Evolutionary conservation across 2,888 invertebrate species (phyloP).

Genomic region (Chesias legatella): DNA sequence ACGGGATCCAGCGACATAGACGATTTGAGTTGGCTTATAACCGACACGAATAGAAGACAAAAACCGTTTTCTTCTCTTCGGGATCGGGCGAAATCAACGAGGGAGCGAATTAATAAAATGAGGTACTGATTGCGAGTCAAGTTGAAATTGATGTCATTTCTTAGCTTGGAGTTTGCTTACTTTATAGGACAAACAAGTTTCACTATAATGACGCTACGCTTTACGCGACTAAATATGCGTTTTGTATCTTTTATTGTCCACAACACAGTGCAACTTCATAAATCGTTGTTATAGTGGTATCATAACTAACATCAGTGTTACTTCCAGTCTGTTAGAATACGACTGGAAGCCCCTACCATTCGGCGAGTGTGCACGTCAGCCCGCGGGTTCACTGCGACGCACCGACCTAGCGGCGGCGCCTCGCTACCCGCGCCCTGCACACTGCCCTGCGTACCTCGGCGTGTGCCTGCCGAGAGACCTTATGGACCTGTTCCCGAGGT

Average conservation of each 20-base stretch:
- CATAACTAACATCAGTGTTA: too few relatives aligned
- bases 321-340: conserved; percentile 61
- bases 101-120: conserved; percentile 61
- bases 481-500: conserved; percentile 83
- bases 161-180: too few relatives aligned
- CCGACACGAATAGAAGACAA: conserved; percentile 84
- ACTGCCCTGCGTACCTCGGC: conserved; percentile 82
- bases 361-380: conserved; percentile 30
- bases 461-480: conserved; percentile 86
- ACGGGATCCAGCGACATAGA: conserved; percentile 79
- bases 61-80: conserved; percentile 83
- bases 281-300: too few relatives aligned
- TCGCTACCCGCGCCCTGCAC: conserved; percentile 23
- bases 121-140: conserved; percentile 55
- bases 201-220: too few relatives aligned
- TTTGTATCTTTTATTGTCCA: too few relatives aligned
- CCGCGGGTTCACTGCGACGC: conserved; percentile 26
- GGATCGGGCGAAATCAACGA: conserved; percentile 58
- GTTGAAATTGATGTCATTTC: too few relatives aligned
- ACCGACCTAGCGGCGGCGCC: conserved; percentile 21
- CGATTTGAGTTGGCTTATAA: conserved; percentile 84
- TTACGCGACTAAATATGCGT: too few relatives aligned
- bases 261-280: too few relatives aligned
- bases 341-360: conserved; percentile 71
- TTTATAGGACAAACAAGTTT: too few relatives aligned